Evolutionary conservation across 2,797 vertebrate genomes (phyloP).

Genomic region (Muscicapa comitata): DNA sequence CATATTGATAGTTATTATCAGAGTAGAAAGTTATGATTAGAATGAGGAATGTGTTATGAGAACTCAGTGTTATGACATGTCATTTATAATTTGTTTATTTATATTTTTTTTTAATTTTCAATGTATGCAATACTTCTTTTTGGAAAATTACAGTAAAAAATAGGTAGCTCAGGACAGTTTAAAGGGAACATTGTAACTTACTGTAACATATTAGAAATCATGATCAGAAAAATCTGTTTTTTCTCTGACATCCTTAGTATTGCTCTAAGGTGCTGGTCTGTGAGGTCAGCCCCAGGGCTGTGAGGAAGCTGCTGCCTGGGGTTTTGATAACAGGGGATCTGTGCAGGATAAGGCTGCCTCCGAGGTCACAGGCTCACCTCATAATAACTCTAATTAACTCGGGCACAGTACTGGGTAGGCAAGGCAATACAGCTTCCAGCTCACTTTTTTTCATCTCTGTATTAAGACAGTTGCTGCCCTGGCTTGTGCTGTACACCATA

Average conservation of each 20-base stretch:
- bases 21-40: not conserved
- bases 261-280: not conserved
- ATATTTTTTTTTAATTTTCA: not conserved
- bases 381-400: not conserved
- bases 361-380: not conserved
- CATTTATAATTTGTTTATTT: not conserved
- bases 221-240: not conserved
- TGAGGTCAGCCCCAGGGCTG: rapidly evolving
- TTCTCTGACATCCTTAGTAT: not conserved
- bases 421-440: not conserved
- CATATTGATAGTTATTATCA: not conserved
- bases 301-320: not conserved
- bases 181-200: not conserved
- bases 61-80: not conserved
- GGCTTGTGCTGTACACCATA: not conserved
- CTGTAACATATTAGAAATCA: not conserved
- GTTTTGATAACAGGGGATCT: not conserved
- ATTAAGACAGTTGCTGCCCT: not conserved
- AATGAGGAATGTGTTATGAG: not conserved
- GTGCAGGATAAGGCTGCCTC: not conserved
- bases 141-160: not conserved
- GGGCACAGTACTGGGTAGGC: rapidly evolving
- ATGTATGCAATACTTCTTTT: not conserved
- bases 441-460: not conserved
- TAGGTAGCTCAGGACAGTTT: not conserved